Evolutionary conservation across 2,797 vertebrate genomes (phyloP), one percentile per base, ranked within the genome.

Genomic region (Danio jaintianensis): DNA sequence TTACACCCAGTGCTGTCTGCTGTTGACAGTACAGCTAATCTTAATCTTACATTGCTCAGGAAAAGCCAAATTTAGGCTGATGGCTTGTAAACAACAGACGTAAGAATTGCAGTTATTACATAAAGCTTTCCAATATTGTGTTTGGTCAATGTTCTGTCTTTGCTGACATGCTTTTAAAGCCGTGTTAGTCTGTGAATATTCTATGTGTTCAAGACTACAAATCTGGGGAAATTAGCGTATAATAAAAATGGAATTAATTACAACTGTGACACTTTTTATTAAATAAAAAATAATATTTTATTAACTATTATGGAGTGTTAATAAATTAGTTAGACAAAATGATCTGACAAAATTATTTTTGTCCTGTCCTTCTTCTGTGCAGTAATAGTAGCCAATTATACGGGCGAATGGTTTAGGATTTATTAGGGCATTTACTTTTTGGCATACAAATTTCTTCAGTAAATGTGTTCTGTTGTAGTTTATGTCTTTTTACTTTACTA

Each of bases 11-110:
- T 50, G 36, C 71, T 50, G 58, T 80, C 56, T 80, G 80, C 76
- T 84, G 73, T 81, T 64, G 48, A 73, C 59, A 84, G 72, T 55
- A 76, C 29, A 85, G 63, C 78, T n/a, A 62, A 78, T 75, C 48
- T 61, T 64, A 45, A 59, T 56, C 76, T 69, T 56, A 22, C 45
- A 63, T 74, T 59, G 70, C 62, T 71, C 22, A 64, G 56, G 20
- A 55, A 40, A 55, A 18, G 75, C 40, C 12, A 3, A 78, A 50
- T 70, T 61, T 42, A 72, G n/a, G 5, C 18, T 22, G 42, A 4
- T 59, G 36, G 47, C 40, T 16, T 47, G 66, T 69, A 47, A 76
- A 84, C 79, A 75, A 69, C 59, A 38, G 11, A 22, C 4, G 47
- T 61, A 70, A 67, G 48, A 36, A 78, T 61, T 56, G 11, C 40